Evolutionary conservation across 2,113 vertebrate species (phyloP), one percentile per base, ranked within the genome.

Genomic region (Opisthocomus hoazin): DNA sequence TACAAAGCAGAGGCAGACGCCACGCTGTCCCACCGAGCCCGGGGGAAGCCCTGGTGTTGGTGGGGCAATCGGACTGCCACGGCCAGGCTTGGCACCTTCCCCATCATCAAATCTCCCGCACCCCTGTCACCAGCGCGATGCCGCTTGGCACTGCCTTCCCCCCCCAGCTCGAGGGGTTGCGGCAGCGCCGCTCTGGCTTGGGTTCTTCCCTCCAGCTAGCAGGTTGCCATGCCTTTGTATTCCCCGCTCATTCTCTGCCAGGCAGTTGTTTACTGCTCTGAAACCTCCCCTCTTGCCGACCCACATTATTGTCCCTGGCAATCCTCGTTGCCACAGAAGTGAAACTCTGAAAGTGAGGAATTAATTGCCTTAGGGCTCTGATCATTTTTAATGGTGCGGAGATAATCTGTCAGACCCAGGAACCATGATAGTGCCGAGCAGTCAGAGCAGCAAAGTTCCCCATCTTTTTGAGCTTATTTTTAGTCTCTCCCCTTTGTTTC

Each of bases 321-420:
- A 39, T 50, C 64, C 10, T 60, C 4, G 11, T 75, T 93, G 50
- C 87, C 1, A 3, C 50, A 88, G 87, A 93, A 95, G 54, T 68
- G 66, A 77, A 87, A 71, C 71, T 85, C 64, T 81, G 70, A 81
- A 91, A 91, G 81, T 63, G 77, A 63, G 87, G 89, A 96, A 87
- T 93, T 73, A 79, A 80, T 77, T 87, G 81, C 89, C 91, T 68
- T 12, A 41, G 84, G 84, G 84, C 69, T 92, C 73, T 82, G 80
- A 75, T 82, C 9, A 2, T 84, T 95, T 92, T 87, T 84, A 94
- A 74, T 10, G 1, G n/a, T 1, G 22, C 1, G 0, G 87, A 91
- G 43, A 87, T 90, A 83, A 93, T 93, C 80, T 91, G 78, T 87
- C 91, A 91, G 70, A 80, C 39, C 15, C 46, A 37, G 81, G 63